These are phyloP conservation scores for Drosophila baimaii DNA, from an alignment of 1,140 invertebrate species.

Conservation along the genomic window DNA sequence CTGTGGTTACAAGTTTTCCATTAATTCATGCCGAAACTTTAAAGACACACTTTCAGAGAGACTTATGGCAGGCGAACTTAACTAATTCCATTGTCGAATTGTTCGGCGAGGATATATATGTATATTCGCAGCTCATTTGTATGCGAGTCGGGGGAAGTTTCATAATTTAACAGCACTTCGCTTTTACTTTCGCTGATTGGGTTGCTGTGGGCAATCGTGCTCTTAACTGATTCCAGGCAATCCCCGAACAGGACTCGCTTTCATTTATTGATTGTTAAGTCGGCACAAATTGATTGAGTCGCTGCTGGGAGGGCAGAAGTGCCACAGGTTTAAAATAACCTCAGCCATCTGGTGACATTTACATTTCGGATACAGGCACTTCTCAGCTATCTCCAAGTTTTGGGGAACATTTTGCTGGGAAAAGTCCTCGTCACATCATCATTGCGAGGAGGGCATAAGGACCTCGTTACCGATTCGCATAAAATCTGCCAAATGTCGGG, in stretches of 20 bases:
- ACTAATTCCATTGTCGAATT: constrained; percentile 23
- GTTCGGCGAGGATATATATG: neutral
- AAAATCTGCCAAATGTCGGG: constrained; percentile 42
- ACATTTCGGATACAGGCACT: neutral
- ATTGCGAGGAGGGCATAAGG: constrained; percentile 17
- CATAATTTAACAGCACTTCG: constrained; percentile 48
- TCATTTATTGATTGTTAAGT: constrained; percentile 37
- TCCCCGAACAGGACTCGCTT: constrained; percentile 11
- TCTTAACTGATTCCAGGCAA: constrained; percentile 27
- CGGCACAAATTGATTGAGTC: constrained; percentile 15
- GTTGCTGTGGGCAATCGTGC: constrained; percentile 25
- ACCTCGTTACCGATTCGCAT: constrained; percentile 48
- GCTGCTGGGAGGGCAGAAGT: neutral
- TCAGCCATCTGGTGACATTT: neutral
- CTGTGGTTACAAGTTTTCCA: constrained; percentile 17
- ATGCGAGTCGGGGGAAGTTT: constrained; percentile 33
- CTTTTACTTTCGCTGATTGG: constrained; percentile 46
- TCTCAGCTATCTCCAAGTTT: constrained; percentile 11
- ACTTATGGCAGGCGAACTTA: constrained; percentile 4
- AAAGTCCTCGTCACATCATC: constrained; percentile 18
- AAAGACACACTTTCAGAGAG: constrained; percentile 27
- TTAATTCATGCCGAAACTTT: constrained; percentile 22
- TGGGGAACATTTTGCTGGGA: neutral
- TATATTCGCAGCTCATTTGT: constrained; percentile 43
- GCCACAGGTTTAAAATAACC: constrained; percentile 4